Conservation (phyloP, 1,140 invertebrate species). For the Musca domestica region DNA sequence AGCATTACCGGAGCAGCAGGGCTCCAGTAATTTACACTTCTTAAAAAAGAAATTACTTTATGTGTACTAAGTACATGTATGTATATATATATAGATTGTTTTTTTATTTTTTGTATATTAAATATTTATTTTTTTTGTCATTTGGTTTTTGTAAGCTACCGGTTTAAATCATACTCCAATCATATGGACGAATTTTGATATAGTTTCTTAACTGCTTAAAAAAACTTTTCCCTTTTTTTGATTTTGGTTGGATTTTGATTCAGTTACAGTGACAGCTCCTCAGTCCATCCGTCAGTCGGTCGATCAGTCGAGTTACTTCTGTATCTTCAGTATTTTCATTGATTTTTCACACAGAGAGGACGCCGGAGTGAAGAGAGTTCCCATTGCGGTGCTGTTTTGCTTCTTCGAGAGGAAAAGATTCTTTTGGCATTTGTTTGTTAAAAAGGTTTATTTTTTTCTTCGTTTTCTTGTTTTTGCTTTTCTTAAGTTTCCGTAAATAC, state of each 20-base stretch:
- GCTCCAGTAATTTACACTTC: too few relatives aligned
- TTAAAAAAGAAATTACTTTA: too few relatives aligned
- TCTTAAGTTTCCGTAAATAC: neutral
- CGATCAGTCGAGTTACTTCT: neutral
- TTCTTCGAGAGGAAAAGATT: constrained; percentile 13
- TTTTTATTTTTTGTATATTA: too few relatives aligned
- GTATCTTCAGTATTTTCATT: neutral
- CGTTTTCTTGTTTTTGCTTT: neutral
- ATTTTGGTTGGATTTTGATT: neutral
- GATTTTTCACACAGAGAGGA: neutral
- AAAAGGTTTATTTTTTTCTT: constrained; percentile 1
- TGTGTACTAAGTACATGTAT: too few relatives aligned
- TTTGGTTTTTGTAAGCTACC: neutral
- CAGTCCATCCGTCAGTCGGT: too few relatives aligned
- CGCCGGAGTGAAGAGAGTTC: too few relatives aligned
- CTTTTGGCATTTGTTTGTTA: constrained; percentile 16
- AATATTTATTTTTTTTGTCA: neutral
- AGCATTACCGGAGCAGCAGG: too few relatives aligned
- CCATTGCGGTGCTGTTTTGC: neutral
- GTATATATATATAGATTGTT: too few relatives aligned
- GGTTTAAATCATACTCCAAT: constrained; percentile 22
- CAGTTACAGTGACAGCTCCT: neutral
- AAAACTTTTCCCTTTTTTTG: constrained; percentile 12
- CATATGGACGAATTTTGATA: constrained; percentile 24
- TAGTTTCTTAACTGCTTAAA: constrained; percentile 16